These are phyloP conservation scores for Eretmochelys imbricata DNA, from an alignment of 2,113 vertebrate species.

Conservation along the genomic window DNA sequence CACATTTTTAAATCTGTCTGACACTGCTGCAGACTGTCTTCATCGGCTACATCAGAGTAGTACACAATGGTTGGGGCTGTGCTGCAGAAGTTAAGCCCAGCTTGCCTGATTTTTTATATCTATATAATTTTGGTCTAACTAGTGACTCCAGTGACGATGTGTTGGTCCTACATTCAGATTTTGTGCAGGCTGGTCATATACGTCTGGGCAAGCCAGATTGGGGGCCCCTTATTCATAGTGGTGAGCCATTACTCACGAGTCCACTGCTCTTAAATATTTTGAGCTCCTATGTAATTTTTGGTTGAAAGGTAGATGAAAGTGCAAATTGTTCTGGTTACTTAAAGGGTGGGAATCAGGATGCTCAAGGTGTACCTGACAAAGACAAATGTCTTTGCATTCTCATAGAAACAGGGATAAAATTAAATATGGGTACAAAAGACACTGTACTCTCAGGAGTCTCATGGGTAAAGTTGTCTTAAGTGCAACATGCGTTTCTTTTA, in stretches of 20 bases:
- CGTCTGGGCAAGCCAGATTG: not conserved
- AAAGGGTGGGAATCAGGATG: not conserved
- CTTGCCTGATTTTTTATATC: not conserved
- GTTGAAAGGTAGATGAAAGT: not conserved
- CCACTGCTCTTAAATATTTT: not conserved
- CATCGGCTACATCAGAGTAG: not conserved
- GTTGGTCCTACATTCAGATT: not conserved
- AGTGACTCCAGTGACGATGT: not conserved
- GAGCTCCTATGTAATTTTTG: not conserved
- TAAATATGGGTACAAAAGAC: not conserved
- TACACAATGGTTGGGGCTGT: not conserved
- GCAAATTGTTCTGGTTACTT: not conserved
- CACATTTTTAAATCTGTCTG: not conserved
- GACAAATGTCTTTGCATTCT: not conserved
- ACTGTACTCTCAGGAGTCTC: not conserved
- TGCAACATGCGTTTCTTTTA: not conserved
- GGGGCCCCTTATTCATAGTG: not conserved
- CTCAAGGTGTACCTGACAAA: not conserved
- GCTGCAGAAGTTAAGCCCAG: not conserved
- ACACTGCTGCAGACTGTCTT: not conserved
- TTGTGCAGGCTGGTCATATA: not conserved
- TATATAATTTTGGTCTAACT: not conserved
- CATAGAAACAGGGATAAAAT: not conserved
- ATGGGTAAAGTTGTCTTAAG: not conserved
- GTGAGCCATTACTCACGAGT: rapidly evolving